Conservation (phyloP, 2,797 vertebrate genomes). For the Denticeps clupeoides region DNA sequence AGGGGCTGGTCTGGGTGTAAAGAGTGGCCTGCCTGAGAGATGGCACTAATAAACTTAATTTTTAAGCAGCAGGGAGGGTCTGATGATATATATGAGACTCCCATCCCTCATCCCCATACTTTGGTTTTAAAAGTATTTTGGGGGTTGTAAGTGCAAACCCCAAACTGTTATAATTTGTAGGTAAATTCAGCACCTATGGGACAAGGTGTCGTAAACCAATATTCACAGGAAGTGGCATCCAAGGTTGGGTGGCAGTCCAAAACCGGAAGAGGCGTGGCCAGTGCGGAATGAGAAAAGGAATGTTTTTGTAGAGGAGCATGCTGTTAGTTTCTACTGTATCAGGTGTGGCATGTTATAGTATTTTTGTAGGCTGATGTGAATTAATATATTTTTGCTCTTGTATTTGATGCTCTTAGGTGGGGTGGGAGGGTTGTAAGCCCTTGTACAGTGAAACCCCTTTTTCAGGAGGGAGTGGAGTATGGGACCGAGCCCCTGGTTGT, state of each 20-base stretch:
- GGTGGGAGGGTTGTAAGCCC: not conserved
- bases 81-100: too few relatives aligned
- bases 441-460: slow-evolving; percentile 2
- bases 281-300: not conserved
- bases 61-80: too few relatives aligned
- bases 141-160: too few relatives aligned
- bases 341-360: slow-evolving; percentile 26
- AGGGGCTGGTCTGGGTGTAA: slow-evolving; percentile 6
- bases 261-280: too few relatives aligned
- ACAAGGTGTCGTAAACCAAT: too few relatives aligned
- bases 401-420: not conserved
- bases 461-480: slow-evolving; percentile 3
- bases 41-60: too few relatives aligned
- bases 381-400: not conserved
- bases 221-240: too few relatives aligned
- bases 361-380: slow-evolving; percentile 26
- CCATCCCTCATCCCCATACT: too few relatives aligned
- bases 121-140: too few relatives aligned
- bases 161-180: too few relatives aligned
- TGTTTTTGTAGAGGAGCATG: slow-evolving; percentile 17
- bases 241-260: too few relatives aligned
- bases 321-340: slow-evolving; percentile 18
- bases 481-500: not conserved
- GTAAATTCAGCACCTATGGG: too few relatives aligned
- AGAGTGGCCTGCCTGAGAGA: slow-evolving; percentile 4